Base-by-base conservation (phyloP, 2,888 invertebrate genomes). In the Merodon equestris region DNA sequence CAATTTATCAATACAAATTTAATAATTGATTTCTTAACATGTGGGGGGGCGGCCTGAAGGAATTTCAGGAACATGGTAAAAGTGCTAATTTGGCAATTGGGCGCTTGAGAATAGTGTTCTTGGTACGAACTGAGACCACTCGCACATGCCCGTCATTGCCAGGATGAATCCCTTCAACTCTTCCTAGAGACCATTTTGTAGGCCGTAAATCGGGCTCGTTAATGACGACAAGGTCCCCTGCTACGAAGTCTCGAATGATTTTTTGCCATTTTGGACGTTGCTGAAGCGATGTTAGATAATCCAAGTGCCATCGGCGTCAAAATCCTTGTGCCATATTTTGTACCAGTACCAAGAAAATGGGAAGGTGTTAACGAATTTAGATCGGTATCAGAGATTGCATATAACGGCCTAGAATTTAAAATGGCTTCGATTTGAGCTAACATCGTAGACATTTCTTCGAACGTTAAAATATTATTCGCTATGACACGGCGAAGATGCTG, bases 391-490 rank as follows among this genome's bases (percentile, higher is more conserved):
- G 72, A 66, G 9, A 66, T 61, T 15, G 44, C 10, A 50, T 60
- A 79, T 17, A 82, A 50, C 0, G 75, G 71, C 17, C 73, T 51
- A 12, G 77, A 81, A 18, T 81, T 73, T 9, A 82, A 42, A 2
- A 81, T 42, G 1, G 82, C 72, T 68, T 72, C 66, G 9, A 75
- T 51, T 13, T 74, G 70, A n/a, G 60, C 18, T 10, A 76, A 38
- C 14, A 73, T 54, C 1, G 73, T 79, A n/a, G 71, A 18, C 68
- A 82, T 81, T 12, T 81, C 74, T 13, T 82, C 79, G 18, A 75
- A 19, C 9, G 66, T 47, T n/a, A 61, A 19, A 1, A 60, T 67
- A 9, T 61, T 45, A 10, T 40, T 45, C 7, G 3, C 27, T 27
- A 27, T 27, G 27, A 27, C 27, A 7, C 27, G 27, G 27, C 27